Percentiles rank a stretch among this genome's conserved stretches.
phyloP scores from a whole-genome alignment of 1,140 invertebrate species.

The Augochlora pura region DNA sequence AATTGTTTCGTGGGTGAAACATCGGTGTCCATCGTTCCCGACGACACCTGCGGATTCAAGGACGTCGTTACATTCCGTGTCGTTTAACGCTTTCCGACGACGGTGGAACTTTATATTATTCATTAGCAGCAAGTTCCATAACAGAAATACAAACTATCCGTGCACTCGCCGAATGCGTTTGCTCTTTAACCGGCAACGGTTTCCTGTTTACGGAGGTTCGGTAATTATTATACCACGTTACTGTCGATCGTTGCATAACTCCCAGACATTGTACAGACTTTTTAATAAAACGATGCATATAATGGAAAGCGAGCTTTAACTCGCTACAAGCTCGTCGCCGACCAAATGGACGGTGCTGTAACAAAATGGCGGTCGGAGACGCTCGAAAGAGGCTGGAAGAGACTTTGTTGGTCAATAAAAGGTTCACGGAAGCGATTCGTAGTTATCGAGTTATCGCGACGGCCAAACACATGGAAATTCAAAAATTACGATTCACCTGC shows the following conservation, averaged over 20 bases:
- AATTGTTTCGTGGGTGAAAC: background rate
- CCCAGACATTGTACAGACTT: background rate
- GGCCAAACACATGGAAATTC: too few species aligned
- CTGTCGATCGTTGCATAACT: background rate
- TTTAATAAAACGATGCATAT: background rate
- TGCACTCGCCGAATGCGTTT: too few species aligned
- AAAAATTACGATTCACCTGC: too few species aligned
- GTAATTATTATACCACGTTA: background rate
- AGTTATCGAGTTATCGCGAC: too few species aligned
- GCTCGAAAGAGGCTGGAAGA: background rate
- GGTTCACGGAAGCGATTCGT: too few species aligned
- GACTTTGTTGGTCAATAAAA: too few species aligned
- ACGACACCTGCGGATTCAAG: slow-evolving; percentile 17
- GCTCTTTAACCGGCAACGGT: too few species aligned
- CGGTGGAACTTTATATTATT: background rate
- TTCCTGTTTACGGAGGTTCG: background rate
- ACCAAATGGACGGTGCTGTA: too few species aligned
- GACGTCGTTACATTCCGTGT: background rate
- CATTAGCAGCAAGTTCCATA: background rate
- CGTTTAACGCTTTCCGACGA: background rate
- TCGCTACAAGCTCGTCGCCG: too few species aligned
- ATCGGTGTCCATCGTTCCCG: background rate
- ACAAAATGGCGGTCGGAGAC: background rate
- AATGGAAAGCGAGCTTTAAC: too few species aligned
- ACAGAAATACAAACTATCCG: background rate